Base-by-base conservation (phyloP, 2,888 invertebrate species). In the Pristionchus exspectatus region DNA sequence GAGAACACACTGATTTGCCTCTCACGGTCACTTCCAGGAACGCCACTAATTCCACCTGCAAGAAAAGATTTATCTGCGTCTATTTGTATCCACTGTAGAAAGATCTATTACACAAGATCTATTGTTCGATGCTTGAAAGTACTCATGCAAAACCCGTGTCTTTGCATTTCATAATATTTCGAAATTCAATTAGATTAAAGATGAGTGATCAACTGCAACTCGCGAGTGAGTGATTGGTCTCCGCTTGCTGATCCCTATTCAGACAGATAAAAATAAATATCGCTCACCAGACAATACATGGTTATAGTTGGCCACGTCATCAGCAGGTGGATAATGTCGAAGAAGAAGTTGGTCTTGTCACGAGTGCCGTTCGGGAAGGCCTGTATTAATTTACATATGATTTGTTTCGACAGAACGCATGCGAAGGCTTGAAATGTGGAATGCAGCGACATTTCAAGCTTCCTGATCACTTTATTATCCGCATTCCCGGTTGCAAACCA, bases 261-360 rank as follows among this genome's bases (percentile, higher is more conserved):
- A 59, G 24, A 4, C 59, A 10, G 59, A 59, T 59, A 21, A 3
- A 21, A 44, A 24, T 38, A 21, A 16, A 54, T 18, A 1, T 30
- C 9, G 12, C 87, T 89, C 24, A 89, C 89, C 87, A 92, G 90
- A 84, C 93, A 93, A 87, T 93, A 93, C 92, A 92, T 93, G 33
- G 92, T 92, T 84, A 93, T 91, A 9, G 93, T 93, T 18, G 93
- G 93, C 93, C 93, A 93, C 14, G 93, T 91, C 92, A 93, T 92
- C 33, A 94, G 77, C 89, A 91, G 91, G 84, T 94, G 94, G 91
- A 94, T 93, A 87, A 94, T 91, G 91, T 93, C 93, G 72, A 94
- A 91, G 59, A 94, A 90, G 85, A 93, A 90, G 81, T 93, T 93
- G 30, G 94, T 94, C 90, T 93, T 91, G 91, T 94, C 94, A 86